Percentiles rank a stretch among this genome's conserved stretches.
These are phyloP conservation scores for Mylabris sibirica DNA, from an alignment of 2,888 invertebrate species.

Conservation along the genomic window DNA sequence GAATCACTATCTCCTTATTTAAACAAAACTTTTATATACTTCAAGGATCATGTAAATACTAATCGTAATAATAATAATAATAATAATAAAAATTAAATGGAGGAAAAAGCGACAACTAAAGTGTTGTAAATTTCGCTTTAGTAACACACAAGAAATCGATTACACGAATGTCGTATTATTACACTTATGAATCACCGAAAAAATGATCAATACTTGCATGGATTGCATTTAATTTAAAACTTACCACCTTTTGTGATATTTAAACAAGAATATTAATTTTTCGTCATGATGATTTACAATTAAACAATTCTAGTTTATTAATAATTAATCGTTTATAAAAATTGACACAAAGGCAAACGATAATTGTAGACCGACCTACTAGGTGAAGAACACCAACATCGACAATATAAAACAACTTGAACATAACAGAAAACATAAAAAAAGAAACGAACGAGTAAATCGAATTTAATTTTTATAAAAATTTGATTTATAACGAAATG, in stretches of 20 bases:
- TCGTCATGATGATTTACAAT: background rate
- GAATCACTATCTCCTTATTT: slow-evolving; percentile 8
- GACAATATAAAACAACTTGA: background rate
- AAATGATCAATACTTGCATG: background rate
- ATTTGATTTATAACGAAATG: background rate
- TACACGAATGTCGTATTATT: background rate
- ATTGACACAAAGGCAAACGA: background rate
- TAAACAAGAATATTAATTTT: background rate
- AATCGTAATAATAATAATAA: background rate
- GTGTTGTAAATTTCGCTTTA: background rate
- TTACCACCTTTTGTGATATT: background rate
- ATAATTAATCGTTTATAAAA: background rate
- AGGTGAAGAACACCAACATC: slow-evolving; percentile 6
- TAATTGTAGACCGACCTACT: background rate
- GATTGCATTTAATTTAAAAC: background rate
- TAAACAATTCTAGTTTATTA: background rate
- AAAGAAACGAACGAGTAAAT: background rate
- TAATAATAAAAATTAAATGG: background rate
- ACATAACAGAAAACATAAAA: background rate
- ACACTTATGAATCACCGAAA: background rate
- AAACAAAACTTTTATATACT: background rate
- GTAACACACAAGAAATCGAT: background rate
- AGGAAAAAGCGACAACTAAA: too few species aligned
- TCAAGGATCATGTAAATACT: background rate
- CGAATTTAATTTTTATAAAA: slow-evolving; percentile 6